phyloP scores from a whole-genome alignment of 2,888 invertebrate species.

The Shargacucullia verbasci region DNA sequence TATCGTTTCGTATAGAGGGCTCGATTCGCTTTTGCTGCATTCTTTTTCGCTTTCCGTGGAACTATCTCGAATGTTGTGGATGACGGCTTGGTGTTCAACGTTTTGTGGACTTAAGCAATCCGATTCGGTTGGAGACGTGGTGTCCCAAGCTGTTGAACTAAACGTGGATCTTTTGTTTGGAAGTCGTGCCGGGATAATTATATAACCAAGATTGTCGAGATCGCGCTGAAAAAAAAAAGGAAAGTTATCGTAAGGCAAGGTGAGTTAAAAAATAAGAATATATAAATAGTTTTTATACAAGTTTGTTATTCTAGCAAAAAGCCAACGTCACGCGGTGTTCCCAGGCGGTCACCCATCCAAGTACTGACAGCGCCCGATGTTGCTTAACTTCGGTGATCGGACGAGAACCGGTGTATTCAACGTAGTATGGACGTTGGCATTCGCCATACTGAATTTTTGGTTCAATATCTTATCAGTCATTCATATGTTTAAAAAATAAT shows the following conservation, averaged over 20 bases:
- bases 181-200: conserved; percentile 77
- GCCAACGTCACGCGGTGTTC: conserved; percentile 80
- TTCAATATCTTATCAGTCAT: no score
- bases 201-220: conserved; percentile 79
- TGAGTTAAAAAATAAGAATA: no score
- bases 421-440: conserved; percentile 79
- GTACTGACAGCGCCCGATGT: conserved; percentile 86
- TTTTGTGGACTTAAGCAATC: conserved; percentile 74
- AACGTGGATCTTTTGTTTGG: conserved; percentile 71
- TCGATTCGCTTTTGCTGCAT: conserved; percentile 66
- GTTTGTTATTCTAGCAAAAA: conserved; percentile 64
- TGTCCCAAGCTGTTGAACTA: conserved; percentile 75
- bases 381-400: conserved; percentile 87
- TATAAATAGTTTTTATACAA: no score
- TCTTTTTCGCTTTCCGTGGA: conserved; percentile 77
- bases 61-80: conserved; percentile 66
- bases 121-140: conserved; percentile 77
- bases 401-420: conserved; percentile 86
- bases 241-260: conserved; percentile 5
- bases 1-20: conserved; percentile 77
- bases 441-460: no score
- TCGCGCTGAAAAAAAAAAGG: conserved; percentile 66
- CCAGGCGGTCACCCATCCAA: conserved; percentile 87
- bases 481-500: no score
- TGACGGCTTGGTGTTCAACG: conserved; percentile 69